These are phyloP conservation scores for Brachyalestes nurse DNA, from an alignment of 2,797 vertebrate genomes.

Conservation along the genomic window DNA sequence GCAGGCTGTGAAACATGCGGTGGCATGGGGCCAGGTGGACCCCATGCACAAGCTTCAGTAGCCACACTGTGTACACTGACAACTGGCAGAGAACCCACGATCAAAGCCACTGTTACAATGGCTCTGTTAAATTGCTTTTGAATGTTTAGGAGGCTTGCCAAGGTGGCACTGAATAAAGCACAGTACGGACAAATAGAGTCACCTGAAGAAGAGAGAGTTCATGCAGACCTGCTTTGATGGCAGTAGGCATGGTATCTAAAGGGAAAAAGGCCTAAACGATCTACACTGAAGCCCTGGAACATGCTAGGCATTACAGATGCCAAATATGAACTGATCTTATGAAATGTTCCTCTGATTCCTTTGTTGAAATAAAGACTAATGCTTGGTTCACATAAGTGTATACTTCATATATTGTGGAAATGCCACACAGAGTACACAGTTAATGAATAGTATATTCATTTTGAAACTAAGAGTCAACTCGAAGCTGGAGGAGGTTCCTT, in stretches of 20 bases:
- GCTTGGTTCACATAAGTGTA: background rate
- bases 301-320: background rate
- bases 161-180: slow-evolving; percentile 16
- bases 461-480: slow-evolving; percentile 1
- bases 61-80: slow-evolving; percentile 26
- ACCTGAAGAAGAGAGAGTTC: slow-evolving; percentile 19
- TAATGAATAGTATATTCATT: background rate
- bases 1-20: slow-evolving; percentile 29
- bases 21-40: slow-evolving; percentile 57
- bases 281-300: background rate
- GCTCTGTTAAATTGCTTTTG: slow-evolving; percentile 49
- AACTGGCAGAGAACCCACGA: slow-evolving; percentile 23
- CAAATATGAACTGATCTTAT: background rate
- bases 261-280: background rate
- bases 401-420: background rate
- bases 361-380: background rate
- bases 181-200: slow-evolving; percentile 21
- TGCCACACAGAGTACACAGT: background rate
- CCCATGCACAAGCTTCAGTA: slow-evolving; percentile 38
- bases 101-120: slow-evolving; percentile 41
- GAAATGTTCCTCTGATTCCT: background rate
- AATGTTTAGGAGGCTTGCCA: slow-evolving; percentile 46
- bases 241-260: background rate
- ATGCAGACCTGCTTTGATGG: background rate
- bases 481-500: slow-evolving; percentile 33